phyloP scores from a whole-genome alignment of 2,797 vertebrate species.

The Phataginus tricuspis region DNA sequence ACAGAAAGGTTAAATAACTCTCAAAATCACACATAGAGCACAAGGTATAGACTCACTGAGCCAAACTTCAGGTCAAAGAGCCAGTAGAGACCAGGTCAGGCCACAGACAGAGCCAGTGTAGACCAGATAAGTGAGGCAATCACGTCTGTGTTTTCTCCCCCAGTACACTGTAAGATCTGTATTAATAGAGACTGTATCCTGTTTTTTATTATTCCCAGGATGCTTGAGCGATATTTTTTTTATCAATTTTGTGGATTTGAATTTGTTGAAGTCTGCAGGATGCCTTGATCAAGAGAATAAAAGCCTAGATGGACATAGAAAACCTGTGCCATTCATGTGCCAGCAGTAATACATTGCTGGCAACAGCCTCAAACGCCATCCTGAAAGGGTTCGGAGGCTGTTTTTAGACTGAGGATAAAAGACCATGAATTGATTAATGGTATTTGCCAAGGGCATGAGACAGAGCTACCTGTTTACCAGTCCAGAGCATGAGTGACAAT shows the following conservation, averaged over 20 bases:
- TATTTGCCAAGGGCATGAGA: not conserved
- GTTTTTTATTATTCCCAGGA: not conserved
- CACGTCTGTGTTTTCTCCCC: not conserved
- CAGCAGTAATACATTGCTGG: not conserved
- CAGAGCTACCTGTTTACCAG: not conserved
- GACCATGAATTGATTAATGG: not conserved
- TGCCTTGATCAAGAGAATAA: not conserved
- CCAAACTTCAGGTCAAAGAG: too few relatives aligned
- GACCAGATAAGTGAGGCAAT: too few relatives aligned
- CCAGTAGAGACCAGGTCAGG: not conserved
- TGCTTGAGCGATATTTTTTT: not conserved
- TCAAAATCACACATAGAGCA: not conserved
- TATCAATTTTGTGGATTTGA: not conserved
- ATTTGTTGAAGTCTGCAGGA: not conserved
- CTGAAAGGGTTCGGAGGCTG: not conserved
- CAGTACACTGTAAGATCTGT: not conserved
- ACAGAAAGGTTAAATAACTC: not conserved
- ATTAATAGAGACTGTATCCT: not conserved
- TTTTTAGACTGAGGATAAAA: not conserved
- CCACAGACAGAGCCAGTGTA: not conserved
- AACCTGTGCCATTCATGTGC: not conserved
- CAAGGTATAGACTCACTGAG: too few relatives aligned
- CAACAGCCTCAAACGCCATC: too few relatives aligned
- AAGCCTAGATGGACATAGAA: not conserved
- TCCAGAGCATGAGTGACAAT: not conserved